These are phyloP conservation scores for Molorchus minor DNA, from an alignment of 2,888 invertebrate species.

Conservation along the genomic window DNA sequence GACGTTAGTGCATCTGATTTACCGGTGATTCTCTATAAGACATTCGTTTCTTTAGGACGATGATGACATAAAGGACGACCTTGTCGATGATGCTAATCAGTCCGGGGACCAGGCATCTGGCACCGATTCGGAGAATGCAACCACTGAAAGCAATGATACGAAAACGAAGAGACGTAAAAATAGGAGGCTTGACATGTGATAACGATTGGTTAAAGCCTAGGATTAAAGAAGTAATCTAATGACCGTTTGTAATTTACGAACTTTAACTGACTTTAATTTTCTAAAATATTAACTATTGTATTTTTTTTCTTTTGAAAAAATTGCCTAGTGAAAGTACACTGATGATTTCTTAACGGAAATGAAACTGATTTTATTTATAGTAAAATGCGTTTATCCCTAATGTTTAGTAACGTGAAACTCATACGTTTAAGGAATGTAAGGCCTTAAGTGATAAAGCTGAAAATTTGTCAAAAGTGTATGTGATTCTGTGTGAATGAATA, in stretches of 20 bases:
- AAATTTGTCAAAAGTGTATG: neutral
- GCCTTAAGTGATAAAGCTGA: neutral
- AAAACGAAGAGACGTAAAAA: constrained; percentile 48
- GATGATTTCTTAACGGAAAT: constrained; percentile 10
- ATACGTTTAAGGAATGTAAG: neutral
- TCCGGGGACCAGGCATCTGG: constrained; percentile 37
- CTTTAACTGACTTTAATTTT: constrained; percentile 5
- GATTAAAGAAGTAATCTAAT: neutral
- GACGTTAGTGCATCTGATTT: too few relatives aligned
- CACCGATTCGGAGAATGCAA: constrained; percentile 33
- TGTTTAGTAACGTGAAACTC: constrained; percentile 8
- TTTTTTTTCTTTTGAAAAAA: constrained; percentile 13
- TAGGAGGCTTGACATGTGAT: constrained; percentile 47
- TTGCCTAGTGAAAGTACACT: constrained; percentile 17
- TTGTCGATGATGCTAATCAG: constrained; percentile 68
- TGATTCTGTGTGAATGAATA: constrained; percentile 10
- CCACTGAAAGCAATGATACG: constrained; percentile 10
- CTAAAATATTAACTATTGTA: constrained; percentile 1
- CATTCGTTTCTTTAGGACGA: constrained; percentile 59
- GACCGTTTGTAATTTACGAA: constrained; percentile 9
- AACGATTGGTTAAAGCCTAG: neutral
- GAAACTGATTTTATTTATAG: constrained; percentile 13
- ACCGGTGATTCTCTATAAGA: too few relatives aligned
- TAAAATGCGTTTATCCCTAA: constrained; percentile 2
- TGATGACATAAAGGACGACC: constrained; percentile 74